Conservation (phyloP, 1,140 invertebrate genomes). For the Bombus huntii region DNA sequence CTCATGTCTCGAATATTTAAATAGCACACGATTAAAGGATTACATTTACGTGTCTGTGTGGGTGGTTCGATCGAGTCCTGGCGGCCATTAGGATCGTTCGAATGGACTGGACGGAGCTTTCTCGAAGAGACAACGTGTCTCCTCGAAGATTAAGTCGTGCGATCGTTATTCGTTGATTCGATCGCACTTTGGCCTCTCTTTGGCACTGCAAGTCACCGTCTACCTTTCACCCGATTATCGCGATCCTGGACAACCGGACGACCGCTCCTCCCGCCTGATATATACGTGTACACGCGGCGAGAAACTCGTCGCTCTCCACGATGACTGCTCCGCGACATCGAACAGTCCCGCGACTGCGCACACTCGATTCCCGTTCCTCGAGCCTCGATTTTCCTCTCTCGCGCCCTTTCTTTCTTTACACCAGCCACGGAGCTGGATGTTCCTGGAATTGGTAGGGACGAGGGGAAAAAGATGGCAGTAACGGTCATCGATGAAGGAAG, state of each 20-base stretch:
- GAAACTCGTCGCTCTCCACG: conserved; percentile 59
- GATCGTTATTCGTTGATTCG: not conserved
- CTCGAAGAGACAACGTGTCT: not conserved
- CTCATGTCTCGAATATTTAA: not conserved
- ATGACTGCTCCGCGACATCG: conserved; percentile 64
- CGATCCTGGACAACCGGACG: conserved; percentile 26
- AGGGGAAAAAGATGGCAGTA: conserved; percentile 18
- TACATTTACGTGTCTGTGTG: not conserved
- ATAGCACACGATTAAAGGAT: no score
- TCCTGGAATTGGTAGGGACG: not conserved
- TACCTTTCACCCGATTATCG: conserved; percentile 30
- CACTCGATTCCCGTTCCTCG: conserved; percentile 44
- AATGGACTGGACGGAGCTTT: not conserved
- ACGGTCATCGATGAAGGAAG: conserved; percentile 5
- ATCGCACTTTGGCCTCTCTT: not conserved
- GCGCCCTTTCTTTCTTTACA: conserved; percentile 49
- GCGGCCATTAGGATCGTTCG: not conserved
- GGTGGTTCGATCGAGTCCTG: not conserved
- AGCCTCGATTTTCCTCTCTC: conserved; percentile 47
- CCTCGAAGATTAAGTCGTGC: not conserved
- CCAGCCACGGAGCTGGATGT: not conserved
- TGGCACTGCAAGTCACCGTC: not conserved
- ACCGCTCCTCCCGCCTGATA: conserved; percentile 41
- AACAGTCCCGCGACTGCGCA: conserved; percentile 62
- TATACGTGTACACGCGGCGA: conserved; percentile 63